Evolutionary conservation across 2,113 vertebrate genomes (phyloP), one percentile per base, ranked within the genome.

Genomic region (Nibea coibor): DNA sequence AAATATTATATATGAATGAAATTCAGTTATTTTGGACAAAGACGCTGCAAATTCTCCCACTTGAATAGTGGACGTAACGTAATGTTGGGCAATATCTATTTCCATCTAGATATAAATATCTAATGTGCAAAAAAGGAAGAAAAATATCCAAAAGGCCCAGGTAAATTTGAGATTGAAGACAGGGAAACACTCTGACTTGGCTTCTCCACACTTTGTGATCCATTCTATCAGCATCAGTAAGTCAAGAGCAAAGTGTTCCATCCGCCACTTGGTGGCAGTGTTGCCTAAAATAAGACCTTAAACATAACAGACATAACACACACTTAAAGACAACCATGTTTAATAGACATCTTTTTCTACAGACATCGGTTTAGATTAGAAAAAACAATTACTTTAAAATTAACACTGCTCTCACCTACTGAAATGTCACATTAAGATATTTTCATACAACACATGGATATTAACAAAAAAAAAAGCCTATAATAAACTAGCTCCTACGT

Each of bases 331-430:
- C 66, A 90, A 84, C 83, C n/a, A 80, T 24, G 75, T 92, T 92
- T 93, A 91, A 75, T 90, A 81, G 48, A 39, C 3, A 54, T 62
- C 4, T 22, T 77, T 71, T 61, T 48, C 51, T 68, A 82, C 71
- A 86, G 56, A 75, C 42, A 77, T 78, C 75, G 73, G 31, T 75
- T 90, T 31, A 47, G 72, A 86, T 92, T 89, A 89, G 72, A 87
- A 90, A 90, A 39, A 91, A 88, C 2, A 57, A 31, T 66, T 57
- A 47, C 76, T 72, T 61, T 42, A 84, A 84, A 64, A 74, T 65
- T 12, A 78, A 22, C 14, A 74, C 74, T 59, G 51, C n/a, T 4
- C 0, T 70, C 8, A 53, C 58, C 31, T 75, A 85, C 15, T 54
- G 59, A 70, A 76, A 68, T 72, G 35, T 75, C 64, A 85, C 53